Evolutionary conservation across 37 sponge, comb jelly and placozoan genomes (phyloP).

Genomic region (Theonella swinhoei): DNA sequence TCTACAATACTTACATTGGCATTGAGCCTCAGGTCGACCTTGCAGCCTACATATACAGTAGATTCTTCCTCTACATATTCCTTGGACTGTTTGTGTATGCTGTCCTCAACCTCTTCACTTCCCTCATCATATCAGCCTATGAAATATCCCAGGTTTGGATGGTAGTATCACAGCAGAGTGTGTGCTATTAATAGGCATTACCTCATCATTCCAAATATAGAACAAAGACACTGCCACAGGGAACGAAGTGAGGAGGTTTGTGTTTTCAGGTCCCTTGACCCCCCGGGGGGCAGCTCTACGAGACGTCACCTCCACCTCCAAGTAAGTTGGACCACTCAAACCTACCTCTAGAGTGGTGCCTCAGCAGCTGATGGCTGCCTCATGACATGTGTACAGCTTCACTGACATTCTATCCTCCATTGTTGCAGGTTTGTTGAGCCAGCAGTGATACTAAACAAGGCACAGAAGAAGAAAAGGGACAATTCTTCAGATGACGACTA

Average conservation of each 20-base stretch:
- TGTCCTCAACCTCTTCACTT: conserved; percentile 67
- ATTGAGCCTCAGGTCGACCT: conserved; percentile 4
- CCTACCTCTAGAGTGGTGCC: no score
- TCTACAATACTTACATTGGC: conserved; percentile 25
- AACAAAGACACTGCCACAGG: conserved; percentile 13
- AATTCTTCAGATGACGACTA: background rate
- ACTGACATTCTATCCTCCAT: no score
- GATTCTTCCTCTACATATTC: conserved; percentile 49
- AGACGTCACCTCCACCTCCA: conserved; percentile 39
- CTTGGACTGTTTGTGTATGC: conserved; percentile 51
- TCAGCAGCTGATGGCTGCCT: no score
- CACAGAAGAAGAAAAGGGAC: background rate
- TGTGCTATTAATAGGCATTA: no score
- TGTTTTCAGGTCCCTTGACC: conserved; percentile 58
- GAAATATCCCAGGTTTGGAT: conserved; percentile 41
- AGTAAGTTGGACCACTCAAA: no score
- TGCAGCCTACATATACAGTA: conserved; percentile 50
- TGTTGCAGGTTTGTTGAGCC: background rate
- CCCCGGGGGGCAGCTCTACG: conserved; percentile 50
- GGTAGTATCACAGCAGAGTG: no score
- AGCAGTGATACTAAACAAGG: background rate
- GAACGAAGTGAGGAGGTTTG: conserved; percentile 66
- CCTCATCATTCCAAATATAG: background rate
- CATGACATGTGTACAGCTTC: background rate
- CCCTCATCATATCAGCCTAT: conserved; percentile 50